A percentile compares a stretch with the other conserved stretches of the same genome.
Conservation (phyloP, 1,140 invertebrate genomes). For the Bombus balteatus region DNA sequence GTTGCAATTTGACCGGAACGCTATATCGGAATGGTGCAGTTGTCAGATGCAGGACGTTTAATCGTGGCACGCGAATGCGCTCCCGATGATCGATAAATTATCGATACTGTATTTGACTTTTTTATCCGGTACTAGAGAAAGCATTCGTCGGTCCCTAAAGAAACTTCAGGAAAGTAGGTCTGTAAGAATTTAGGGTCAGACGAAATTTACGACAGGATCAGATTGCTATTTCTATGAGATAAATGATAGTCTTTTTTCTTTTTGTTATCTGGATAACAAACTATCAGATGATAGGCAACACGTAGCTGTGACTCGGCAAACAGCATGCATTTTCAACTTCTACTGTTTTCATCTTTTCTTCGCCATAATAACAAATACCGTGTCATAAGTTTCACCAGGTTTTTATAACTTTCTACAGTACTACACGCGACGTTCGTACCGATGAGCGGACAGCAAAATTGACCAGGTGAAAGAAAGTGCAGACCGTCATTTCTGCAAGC, state of each 20-base stretch:
- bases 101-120: slow-evolving; percentile 38
- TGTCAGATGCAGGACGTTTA: slow-evolving; percentile 57
- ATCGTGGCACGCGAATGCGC: slow-evolving; percentile 54
- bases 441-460: neutral
- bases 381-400: too few relatives aligned
- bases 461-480: neutral
- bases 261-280: neutral
- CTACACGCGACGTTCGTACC: neutral
- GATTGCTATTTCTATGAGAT: too few relatives aligned
- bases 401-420: neutral
- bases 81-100: slow-evolving; percentile 60
- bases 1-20: slow-evolving; percentile 49
- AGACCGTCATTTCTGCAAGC: neutral
- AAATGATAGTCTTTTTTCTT: neutral
- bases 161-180: too few relatives aligned
- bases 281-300: too few relatives aligned
- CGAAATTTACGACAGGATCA: neutral
- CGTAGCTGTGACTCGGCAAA: neutral
- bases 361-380: too few relatives aligned
- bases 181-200: neutral
- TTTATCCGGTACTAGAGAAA: too few relatives aligned
- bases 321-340: neutral
- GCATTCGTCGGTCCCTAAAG: too few relatives aligned
- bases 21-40: slow-evolving; percentile 39
- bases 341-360: too few relatives aligned